A percentile compares a stretch with the other conserved stretches of the same genome.
Evolutionary conservation across 23 tunicate species (phyloP).

Genomic region (Corella eumyota): DNA sequence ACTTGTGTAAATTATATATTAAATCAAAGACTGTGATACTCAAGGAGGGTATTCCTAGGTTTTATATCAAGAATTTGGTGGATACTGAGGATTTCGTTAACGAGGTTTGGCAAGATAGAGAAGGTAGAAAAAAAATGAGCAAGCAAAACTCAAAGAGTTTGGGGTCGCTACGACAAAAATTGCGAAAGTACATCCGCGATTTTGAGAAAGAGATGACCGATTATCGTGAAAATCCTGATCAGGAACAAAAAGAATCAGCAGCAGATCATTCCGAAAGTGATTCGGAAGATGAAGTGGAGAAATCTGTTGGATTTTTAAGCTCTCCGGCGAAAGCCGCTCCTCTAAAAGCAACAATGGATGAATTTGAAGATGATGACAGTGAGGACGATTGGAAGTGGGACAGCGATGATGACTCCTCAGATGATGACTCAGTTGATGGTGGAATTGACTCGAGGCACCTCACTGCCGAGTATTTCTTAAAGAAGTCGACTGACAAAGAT

Average conservation of each 20-base stretch:
- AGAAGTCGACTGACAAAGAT: constrained; percentile 35
- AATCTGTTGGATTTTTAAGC: constrained; percentile 13
- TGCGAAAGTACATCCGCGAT: constrained; percentile 78
- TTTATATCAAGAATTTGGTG: constrained; percentile 50
- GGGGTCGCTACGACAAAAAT: constrained; percentile 55
- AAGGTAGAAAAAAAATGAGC: constrained; percentile 60
- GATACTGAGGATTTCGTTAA: constrained; percentile 78
- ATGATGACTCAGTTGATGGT: constrained; percentile 57
- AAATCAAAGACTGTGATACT: constrained; percentile 59
- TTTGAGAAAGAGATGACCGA: constrained; percentile 68
- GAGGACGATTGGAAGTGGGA: constrained; percentile 5
- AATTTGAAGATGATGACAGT: constrained; percentile 37
- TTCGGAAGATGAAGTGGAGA: constrained; percentile 27
- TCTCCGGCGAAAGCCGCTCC: constrained; percentile 32
- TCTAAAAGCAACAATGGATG: background rate
- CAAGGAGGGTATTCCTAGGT: constrained; percentile 90
- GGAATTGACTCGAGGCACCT: constrained; percentile 43
- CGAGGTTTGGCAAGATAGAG: constrained; percentile 87
- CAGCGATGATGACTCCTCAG: constrained; percentile 28
- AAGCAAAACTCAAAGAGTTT: constrained; percentile 43
- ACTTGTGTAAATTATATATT: constrained; percentile 35
- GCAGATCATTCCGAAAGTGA: constrained; percentile 2
- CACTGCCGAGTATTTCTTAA: constrained; percentile 83
- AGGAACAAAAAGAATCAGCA: constrained; percentile 5
- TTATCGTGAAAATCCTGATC: constrained; percentile 72